Evolutionary conservation across 1,140 invertebrate species (phyloP).

Genomic region (Protaetia brevitarsis): DNA sequence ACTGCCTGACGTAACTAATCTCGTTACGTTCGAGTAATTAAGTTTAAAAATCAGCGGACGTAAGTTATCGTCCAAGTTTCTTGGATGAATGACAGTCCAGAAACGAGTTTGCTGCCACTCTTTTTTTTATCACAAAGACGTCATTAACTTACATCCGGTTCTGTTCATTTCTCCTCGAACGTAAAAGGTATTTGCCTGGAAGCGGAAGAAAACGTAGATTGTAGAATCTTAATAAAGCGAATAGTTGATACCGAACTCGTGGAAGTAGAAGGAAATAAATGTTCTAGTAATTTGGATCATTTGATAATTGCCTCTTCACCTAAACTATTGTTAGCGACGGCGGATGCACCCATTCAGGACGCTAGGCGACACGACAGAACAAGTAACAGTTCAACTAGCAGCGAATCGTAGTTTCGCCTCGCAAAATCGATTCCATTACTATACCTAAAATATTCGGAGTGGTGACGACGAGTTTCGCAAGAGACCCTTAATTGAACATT

Average conservation of each 20-base stretch:
- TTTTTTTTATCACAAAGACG: background rate
- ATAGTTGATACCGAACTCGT: background rate
- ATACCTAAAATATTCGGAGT: slow-evolving; percentile 2
- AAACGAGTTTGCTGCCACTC: background rate
- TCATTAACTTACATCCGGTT: too few relatives aligned
- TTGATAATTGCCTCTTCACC: background rate
- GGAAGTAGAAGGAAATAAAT: background rate
- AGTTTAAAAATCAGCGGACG: slow-evolving; percentile 7
- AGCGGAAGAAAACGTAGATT: too few relatives aligned
- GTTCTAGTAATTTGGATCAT: slow-evolving; percentile 1
- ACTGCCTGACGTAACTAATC: background rate
- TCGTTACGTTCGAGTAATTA: slow-evolving; percentile 1
- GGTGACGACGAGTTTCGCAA: background rate
- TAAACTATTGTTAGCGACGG: background rate
- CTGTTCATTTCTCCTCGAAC: too few relatives aligned
- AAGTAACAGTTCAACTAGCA: background rate
- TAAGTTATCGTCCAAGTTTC: background rate
- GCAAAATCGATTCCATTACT: slow-evolving; percentile 7
- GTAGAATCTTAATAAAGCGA: background rate
- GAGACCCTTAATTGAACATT: background rate
- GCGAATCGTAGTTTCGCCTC: background rate
- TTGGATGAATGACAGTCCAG: background rate
- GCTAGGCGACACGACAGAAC: background rate
- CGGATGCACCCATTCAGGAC: background rate
- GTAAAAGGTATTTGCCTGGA: too few relatives aligned